A percentile compares a stretch with the other conserved stretches of the same genome.
phyloP scores from a whole-genome alignment of 2,888 invertebrate genomes.

The Platycheirus albimanus region DNA sequence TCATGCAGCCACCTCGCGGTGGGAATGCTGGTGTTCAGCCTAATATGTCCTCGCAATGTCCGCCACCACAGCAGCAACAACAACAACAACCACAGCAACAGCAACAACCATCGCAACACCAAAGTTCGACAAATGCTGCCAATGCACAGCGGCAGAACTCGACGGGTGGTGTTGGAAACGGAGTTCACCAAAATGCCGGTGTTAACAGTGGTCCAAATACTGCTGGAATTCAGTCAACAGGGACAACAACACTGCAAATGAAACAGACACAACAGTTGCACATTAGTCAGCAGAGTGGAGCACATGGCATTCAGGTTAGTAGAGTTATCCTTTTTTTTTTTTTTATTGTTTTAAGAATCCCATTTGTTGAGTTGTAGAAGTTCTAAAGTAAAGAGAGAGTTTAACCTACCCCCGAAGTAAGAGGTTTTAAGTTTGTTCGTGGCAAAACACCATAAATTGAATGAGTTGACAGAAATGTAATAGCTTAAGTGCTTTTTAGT shows the following conservation, averaged over 20 bases:
- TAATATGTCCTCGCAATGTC: constrained; percentile 77
- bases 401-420: not conserved
- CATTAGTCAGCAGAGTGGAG: constrained; percentile 90
- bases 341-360: constrained; percentile 13
- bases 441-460: constrained; percentile 30
- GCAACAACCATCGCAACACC: constrained; percentile 73
- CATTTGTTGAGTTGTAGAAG: not conserved
- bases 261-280: constrained; percentile 95
- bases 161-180: constrained; percentile 75
- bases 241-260: constrained; percentile 88
- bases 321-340: not conserved
- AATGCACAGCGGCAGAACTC: constrained; percentile 70
- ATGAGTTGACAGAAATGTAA: constrained; percentile 33
- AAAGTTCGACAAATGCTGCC: constrained; percentile 55
- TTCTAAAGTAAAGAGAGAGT: not conserved
- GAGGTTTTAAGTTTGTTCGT: constrained; percentile 13
- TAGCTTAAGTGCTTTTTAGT: constrained; percentile 36
- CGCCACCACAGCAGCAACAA: constrained; percentile 74
- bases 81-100: constrained; percentile 72
- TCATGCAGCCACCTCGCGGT: constrained; percentile 81
- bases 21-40: constrained; percentile 74
- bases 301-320: constrained; percentile 91
- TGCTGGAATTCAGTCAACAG: constrained; percentile 77
- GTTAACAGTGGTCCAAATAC: constrained; percentile 76
- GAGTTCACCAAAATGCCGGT: constrained; percentile 73